phyloP scores from a whole-genome alignment of 2,113 vertebrate species.

The Phalacrocorax aristotelis region DNA sequence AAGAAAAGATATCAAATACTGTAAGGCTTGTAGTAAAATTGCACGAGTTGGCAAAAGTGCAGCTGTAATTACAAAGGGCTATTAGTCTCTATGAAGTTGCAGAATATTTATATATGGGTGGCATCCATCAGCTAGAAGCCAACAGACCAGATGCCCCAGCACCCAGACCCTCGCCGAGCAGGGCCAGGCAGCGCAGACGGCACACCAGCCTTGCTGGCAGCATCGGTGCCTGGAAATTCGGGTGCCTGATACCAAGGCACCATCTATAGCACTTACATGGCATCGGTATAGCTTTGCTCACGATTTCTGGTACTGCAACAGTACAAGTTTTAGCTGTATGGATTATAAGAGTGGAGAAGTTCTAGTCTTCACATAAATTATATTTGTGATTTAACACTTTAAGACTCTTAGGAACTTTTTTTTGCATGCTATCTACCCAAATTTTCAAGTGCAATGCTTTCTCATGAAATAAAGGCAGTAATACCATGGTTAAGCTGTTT shows the following conservation, averaged over 20 bases:
- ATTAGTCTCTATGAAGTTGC: background rate
- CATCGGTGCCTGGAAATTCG: background rate
- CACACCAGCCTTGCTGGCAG: background rate
- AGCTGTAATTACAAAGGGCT: background rate
- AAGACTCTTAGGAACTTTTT: background rate
- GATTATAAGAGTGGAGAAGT: background rate
- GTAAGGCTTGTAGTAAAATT: background rate
- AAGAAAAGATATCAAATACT: background rate
- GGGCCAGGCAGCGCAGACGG: background rate
- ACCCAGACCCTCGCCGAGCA: fast-evolving
- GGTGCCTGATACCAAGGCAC: background rate
- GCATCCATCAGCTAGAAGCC: background rate
- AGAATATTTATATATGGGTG: background rate
- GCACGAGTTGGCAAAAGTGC: background rate
- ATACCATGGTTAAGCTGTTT: background rate
- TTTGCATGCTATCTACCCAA: background rate
- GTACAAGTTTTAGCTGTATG: background rate
- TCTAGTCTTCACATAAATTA: background rate
- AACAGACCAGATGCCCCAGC: background rate
- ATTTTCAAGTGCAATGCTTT: background rate
- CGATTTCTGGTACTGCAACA: fast-evolving
- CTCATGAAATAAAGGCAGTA: background rate
- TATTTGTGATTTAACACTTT: background rate
- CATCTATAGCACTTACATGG: background rate
- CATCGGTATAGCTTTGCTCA: background rate